A percentile compares a stretch with the other conserved stretches of the same genome.
phyloP scores from a whole-genome alignment of 2,888 invertebrate species.

The Hyalella azteca region DNA sequence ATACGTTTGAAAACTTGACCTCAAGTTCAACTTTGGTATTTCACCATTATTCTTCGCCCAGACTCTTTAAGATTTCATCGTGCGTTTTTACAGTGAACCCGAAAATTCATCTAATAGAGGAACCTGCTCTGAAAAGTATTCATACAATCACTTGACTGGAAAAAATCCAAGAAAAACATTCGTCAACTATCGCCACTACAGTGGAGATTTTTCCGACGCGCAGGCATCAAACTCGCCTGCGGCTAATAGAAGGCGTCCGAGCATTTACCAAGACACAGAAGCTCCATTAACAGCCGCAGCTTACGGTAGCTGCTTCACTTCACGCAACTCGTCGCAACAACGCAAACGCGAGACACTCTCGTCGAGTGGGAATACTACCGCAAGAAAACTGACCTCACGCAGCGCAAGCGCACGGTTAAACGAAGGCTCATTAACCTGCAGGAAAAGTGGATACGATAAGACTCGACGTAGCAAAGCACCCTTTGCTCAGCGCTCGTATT shows the following conservation, averaged over 20 bases:
- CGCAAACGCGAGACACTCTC: background rate
- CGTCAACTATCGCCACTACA: too few species aligned
- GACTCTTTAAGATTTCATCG: background rate
- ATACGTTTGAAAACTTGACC: too few species aligned
- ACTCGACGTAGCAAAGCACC: constrained; percentile 6
- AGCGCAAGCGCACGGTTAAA: background rate
- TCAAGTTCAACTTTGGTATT: too few species aligned
- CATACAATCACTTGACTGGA: too few species aligned
- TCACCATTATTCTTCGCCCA: background rate
- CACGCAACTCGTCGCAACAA: constrained; percentile 2
- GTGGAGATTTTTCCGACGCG: background rate
- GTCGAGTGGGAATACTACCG: background rate
- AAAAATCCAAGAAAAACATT: too few species aligned
- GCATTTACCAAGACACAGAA: background rate
- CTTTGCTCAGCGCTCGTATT: background rate
- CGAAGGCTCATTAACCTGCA: background rate
- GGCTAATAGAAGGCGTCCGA: constrained; percentile 1
- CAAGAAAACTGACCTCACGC: background rate
- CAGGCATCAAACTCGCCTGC: background rate
- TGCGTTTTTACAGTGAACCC: background rate
- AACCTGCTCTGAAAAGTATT: too few species aligned
- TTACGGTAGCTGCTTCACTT: too few species aligned
- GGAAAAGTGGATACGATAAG: background rate
- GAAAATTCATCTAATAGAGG: too few species aligned
- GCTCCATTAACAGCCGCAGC: too few species aligned